Percentiles rank a stretch among this genome's conserved stretches.
Conservation (phyloP, 1,140 invertebrate genomes). For the Thaumatotibia leucotreta region DNA sequence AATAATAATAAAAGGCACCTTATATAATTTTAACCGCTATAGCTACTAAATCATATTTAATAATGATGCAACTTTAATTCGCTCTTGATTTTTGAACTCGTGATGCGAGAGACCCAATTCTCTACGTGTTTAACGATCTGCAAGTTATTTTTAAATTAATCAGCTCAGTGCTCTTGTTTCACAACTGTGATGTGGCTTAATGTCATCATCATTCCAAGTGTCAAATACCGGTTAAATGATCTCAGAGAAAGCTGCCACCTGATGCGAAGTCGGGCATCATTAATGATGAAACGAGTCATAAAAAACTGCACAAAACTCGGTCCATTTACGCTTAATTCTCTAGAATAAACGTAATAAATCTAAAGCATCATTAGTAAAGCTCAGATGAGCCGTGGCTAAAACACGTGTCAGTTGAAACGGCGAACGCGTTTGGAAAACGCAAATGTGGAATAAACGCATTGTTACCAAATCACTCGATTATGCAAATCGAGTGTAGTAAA, state of each 20-base stretch:
- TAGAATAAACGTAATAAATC: slow-evolving; percentile 38
- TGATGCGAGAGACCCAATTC: neutral
- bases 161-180: slow-evolving; percentile 26
- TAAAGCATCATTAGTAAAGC: slow-evolving; percentile 35
- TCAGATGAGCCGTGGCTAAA: slow-evolving; percentile 39
- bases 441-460: slow-evolving; percentile 3
- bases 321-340: slow-evolving; percentile 28
- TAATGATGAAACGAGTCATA: slow-evolving; percentile 5
- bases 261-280: neutral
- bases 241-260: slow-evolving; percentile 23
- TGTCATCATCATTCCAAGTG: slow-evolving; percentile 25
- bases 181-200: slow-evolving; percentile 27
- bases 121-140: neutral
- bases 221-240: slow-evolving; percentile 30
- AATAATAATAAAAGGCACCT: neutral
- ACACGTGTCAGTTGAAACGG: slow-evolving; percentile 25
- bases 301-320: slow-evolving; percentile 3
- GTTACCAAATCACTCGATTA: slow-evolving; percentile 11
- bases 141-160: slow-evolving; percentile 16
- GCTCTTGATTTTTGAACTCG: neutral
- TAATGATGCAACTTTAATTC: neutral
- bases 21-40: no score
- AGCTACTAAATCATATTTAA: neutral
- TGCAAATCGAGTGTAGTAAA: neutral
- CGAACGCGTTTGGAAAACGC: neutral